Base-by-base conservation (phyloP, 2,113 vertebrate species). In the Etheostoma spectabile region DNA sequence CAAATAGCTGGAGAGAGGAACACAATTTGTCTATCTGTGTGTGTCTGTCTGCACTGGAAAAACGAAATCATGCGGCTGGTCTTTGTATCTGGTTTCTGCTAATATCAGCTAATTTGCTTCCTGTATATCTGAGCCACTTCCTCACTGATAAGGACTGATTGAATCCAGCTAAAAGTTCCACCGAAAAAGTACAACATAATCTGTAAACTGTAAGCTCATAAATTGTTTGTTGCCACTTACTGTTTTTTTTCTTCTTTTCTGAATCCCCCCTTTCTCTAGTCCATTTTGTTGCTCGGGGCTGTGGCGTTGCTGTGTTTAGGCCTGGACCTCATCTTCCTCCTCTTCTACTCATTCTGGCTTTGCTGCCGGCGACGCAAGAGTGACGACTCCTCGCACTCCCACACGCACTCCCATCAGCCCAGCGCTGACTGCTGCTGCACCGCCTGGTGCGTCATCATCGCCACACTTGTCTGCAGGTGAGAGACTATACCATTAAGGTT, bases 331-430 rank as follows among this genome's bases (percentile, higher is more conserved):
- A 94, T 99, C 83, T 99, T 99, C 86, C 97, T 99, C 77, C 95
- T 99, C 8, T 96, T 98, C 95, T 99, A 99, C 93, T 99, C 97
- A 0, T 99, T 97, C 89, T 99, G 98, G 98, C 95, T 99, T n/a
- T 99, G 98, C 86, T 99, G 98, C 89, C 96, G 97, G 30, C 95
- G 96, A 69, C 96, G 96, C 83, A 98, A 98, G 92, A 97, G 84
- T 0, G 96, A 96, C 5, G 97, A 93, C 0, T 86, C 92, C 12
- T 90, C 93, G 3, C 92, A 92, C 82, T 90, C 91, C 19, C 92
- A 92, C 52, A 65, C 89, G 1, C 91, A 92, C 84, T 83, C 88
- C 42, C 93, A 97, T 61, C 95, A 96, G 22, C 97, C 98, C 15
- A 95, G 92, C 0, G 96, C 97, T 0, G 97, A 99, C 94, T 99